Evolutionary conservation across 2,113 vertebrate species (phyloP).

Genomic region (Aldabrachelys gigantea): DNA sequence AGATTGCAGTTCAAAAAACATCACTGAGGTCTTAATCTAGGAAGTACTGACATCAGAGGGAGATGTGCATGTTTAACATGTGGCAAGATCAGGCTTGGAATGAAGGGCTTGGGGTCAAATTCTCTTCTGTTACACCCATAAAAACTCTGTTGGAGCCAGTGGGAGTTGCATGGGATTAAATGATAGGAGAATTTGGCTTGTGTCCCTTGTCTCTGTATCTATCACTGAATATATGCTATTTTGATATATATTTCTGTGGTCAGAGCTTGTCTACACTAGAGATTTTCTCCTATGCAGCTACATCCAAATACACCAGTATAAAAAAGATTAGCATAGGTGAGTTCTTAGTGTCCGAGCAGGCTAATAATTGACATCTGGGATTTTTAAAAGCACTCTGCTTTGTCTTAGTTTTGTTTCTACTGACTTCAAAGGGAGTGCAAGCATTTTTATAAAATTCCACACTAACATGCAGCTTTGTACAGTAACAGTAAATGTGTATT

Average conservation of each 20-base stretch:
- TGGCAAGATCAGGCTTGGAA: neutral
- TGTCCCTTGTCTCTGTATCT: neutral
- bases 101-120: neutral
- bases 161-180: neutral
- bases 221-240: neutral
- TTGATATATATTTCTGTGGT: neutral
- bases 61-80: neutral
- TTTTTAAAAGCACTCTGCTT: neutral
- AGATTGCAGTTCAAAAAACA: neutral
- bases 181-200: neutral
- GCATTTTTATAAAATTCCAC: neutral
- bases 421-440: neutral
- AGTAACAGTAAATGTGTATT: neutral
- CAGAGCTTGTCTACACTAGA: neutral
- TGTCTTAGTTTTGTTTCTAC: neutral
- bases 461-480: neutral
- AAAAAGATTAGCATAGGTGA: neutral
- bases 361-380: neutral
- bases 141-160: too few species aligned
- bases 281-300: neutral
- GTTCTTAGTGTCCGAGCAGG: neutral
- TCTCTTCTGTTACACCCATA: neutral
- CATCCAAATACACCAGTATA: neutral
- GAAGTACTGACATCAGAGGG: neutral
- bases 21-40: neutral